Evolutionary conservation across 2,888 invertebrate genomes (phyloP).

Genomic region (Cosmopolites sordidus): DNA sequence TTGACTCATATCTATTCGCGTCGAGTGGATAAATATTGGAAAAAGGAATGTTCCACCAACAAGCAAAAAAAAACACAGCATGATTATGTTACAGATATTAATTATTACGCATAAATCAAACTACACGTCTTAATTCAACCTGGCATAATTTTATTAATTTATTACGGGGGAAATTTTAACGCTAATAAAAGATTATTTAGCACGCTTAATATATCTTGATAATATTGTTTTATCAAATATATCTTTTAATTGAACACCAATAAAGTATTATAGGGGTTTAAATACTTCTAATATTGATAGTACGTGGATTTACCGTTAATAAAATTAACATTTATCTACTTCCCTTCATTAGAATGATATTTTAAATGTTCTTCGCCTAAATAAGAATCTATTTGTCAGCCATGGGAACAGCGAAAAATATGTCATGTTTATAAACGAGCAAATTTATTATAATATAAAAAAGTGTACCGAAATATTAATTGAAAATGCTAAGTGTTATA

Average conservation of each 20-base stretch:
- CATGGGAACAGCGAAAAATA: conserved; percentile 7
- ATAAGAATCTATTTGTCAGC: not conserved
- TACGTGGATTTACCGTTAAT: not conserved
- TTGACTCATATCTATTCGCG: too few species aligned
- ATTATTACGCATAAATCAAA: too few species aligned
- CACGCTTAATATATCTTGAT: conserved; percentile 6
- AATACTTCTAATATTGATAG: not conserved
- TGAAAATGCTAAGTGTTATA: conserved; percentile 16
- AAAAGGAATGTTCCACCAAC: too few species aligned
- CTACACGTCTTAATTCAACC: too few species aligned
- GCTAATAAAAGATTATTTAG: conserved; percentile 4
- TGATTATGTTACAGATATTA: too few species aligned
- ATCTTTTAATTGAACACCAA: conserved; percentile 4
- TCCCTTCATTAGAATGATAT: too few species aligned
- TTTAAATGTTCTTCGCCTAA: not conserved
- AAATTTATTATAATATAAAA: conserved; percentile 15
- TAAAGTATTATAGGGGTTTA: conserved; percentile 2
- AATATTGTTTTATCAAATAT: conserved; percentile 8
- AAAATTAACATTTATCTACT: too few species aligned
- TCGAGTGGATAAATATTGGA: too few species aligned
- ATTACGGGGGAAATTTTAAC: too few species aligned
- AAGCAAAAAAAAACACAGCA: too few species aligned
- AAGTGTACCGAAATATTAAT: conserved; percentile 7
- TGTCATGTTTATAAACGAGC: conserved; percentile 20
- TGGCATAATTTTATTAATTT: too few species aligned